These are phyloP conservation scores for Catharus bicknelli DNA, from an alignment of 2,113 vertebrate species.

Conservation along the genomic window DNA sequence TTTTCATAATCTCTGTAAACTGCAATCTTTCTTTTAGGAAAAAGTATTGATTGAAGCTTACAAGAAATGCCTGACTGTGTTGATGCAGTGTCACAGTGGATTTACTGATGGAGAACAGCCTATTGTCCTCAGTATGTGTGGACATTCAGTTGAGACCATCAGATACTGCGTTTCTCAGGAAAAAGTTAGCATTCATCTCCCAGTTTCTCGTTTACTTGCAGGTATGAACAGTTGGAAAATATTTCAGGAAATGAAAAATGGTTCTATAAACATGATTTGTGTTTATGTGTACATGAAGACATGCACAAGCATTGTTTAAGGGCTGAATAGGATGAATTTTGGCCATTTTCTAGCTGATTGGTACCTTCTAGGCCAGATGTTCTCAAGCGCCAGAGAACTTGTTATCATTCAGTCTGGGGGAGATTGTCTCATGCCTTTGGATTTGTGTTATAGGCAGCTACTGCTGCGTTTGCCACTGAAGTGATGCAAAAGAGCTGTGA, in stretches of 20 bases:
- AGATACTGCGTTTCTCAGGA: conserved; percentile 97
- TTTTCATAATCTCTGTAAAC: neutral
- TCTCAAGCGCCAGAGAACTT: neutral
- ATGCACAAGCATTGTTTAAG: neutral
- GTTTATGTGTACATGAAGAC: neutral
- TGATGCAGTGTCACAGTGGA: conserved; percentile 89
- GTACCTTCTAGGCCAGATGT: neutral
- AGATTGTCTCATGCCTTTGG: neutral
- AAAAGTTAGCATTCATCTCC: conserved; percentile 97
- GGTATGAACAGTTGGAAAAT: conserved; percentile 75
- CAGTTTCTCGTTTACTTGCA: conserved; percentile 93
- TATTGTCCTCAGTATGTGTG: conserved; percentile 88
- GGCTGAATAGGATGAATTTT: neutral
- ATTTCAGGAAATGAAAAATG: neutral
- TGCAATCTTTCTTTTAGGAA: conserved; percentile 78
- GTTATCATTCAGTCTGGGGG: neutral
- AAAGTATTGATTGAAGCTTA: conserved; percentile 93
- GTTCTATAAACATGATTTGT: neutral
- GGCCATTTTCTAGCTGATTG: neutral
- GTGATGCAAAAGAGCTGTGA: neutral
- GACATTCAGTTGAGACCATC: conserved; percentile 93
- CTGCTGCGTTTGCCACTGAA: neutral
- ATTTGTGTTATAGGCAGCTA: neutral
- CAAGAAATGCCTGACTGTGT: conserved; percentile 86
- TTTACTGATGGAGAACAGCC: conserved; percentile 93